Percentiles rank a stretch among this genome's conserved stretches.
Conservation (phyloP, 2,113 vertebrate species). For the Pandion haliaetus region DNA sequence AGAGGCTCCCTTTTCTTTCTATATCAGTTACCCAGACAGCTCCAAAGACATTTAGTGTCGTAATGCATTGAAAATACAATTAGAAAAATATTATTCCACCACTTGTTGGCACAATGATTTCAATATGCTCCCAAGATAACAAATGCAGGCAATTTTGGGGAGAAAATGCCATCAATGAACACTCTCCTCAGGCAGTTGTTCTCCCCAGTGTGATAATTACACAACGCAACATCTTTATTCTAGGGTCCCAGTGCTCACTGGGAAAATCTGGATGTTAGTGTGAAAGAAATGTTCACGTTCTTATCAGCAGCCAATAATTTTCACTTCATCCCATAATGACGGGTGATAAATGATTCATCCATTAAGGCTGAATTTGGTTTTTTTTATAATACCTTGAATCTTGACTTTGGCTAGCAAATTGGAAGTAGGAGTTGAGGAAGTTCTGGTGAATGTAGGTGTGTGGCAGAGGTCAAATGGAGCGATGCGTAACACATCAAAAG, state of each 20-base stretch:
- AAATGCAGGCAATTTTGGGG: not conserved
- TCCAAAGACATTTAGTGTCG: not conserved
- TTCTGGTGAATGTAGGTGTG: not conserved
- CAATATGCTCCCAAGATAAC: not conserved
- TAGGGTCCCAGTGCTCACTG: not conserved
- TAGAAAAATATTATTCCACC: not conserved
- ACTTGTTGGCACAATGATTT: not conserved
- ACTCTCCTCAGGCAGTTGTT: not conserved
- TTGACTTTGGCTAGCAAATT: not conserved
- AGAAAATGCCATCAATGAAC: not conserved
- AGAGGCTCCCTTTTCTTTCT: not conserved
- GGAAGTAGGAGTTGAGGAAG: not conserved
- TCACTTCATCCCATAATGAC: not conserved
- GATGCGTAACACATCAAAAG: not conserved
- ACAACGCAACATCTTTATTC: not conserved
- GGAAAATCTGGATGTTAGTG: not conserved
- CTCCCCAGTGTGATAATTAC: not conserved
- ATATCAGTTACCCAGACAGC: not conserved
- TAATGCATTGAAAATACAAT: not conserved
- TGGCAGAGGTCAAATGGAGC: not conserved
- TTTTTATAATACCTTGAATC: not conserved
- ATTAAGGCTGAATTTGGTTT: not conserved
- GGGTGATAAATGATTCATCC: not conserved
- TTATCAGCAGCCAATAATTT: not conserved
- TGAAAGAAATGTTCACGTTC: not conserved